Evolutionary conservation across 2,888 invertebrate species (phyloP), one percentile per base, ranked within the genome.

Genomic region (Chironomus riparius): DNA sequence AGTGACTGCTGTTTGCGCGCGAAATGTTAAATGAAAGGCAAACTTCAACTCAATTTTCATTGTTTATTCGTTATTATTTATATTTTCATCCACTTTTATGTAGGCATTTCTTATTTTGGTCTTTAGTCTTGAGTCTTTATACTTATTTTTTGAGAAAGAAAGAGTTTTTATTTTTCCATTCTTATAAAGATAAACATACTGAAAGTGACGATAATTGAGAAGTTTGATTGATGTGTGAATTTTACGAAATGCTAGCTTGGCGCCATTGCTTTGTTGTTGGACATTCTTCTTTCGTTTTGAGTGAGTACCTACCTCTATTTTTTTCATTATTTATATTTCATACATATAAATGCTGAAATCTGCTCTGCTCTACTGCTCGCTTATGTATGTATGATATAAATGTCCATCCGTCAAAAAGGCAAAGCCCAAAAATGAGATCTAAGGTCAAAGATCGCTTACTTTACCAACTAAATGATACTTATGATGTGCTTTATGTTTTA

Each of bases 171-270:
- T 38, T 38, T 38, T 38, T 38, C 38, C 38, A 38, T 38, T 38
- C 7, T 38, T 38, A 38, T 38, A 38, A 38, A 38, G 65, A 65
- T 65, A 65, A 65, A 65, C 22, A 65, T 24, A 65, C 65, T 65
- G 65, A 56, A 71, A 71, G 71, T 71, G 71, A 71, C 71, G 71
- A 71, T 71, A 71, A 71, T 71, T 71, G 71, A 71, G 71, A 50
- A 71, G 50, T 56, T 71, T 71, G 71, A 71, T 71, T 71, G 71
- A 71, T 71, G 71, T 71, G 71, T 71, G 71, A 71, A 71, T 71
- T 71, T 71, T 50, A 15, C 22, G 24, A 65, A 12, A 65, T 65
- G 21, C 65, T 22, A 24, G 24, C 21, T 21, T 65, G 65, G 65
- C 65, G 65, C 65, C 65, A 65, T 65, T 65, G 65, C 56, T 56